Evolutionary conservation across 1,140 invertebrate genomes (phyloP).

Genomic region (Drosophila littoralis): DNA sequence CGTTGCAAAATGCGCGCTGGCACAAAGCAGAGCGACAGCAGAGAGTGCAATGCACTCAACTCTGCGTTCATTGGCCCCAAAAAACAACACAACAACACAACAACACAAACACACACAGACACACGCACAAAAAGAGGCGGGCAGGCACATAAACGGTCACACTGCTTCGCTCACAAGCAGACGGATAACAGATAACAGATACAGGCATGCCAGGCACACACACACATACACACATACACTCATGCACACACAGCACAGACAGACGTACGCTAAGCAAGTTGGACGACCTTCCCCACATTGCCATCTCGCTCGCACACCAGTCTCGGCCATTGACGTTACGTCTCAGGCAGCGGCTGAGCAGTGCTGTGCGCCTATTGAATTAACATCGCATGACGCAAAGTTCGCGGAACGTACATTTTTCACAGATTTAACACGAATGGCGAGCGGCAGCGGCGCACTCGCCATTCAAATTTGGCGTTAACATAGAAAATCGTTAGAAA

Average conservation of each 20-base stretch:
- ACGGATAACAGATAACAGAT: conserved; percentile 51
- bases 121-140: neutral
- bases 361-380: conserved; percentile 73
- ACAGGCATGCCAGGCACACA: conserved; percentile 21
- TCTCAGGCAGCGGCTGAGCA: conserved; percentile 36
- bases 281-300: conserved; percentile 52
- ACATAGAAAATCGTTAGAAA: conserved; percentile 82
- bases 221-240: conserved; percentile 5
- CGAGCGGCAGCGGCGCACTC: conserved; percentile 11
- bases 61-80: conserved; percentile 66
- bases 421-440: conserved; percentile 38
- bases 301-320: conserved; percentile 50
- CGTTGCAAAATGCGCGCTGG: neutral
- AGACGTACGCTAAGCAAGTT: conserved; percentile 31
- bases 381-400: conserved; percentile 83
- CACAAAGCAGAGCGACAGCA: conserved; percentile 6
- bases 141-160: conserved; percentile 25
- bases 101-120: conserved; percentile 7
- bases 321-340: conserved; percentile 62
- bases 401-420: conserved; percentile 77
- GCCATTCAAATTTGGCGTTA: conserved; percentile 34
- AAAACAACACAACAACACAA: conserved; percentile 21
- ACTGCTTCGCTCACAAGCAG: conserved; percentile 31
- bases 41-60: conserved; percentile 68
- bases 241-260: conserved; percentile 1